These are phyloP conservation scores for Caligus rogercresseyi DNA, from an alignment of 1,140 invertebrate genomes.

Conservation along the genomic window DNA sequence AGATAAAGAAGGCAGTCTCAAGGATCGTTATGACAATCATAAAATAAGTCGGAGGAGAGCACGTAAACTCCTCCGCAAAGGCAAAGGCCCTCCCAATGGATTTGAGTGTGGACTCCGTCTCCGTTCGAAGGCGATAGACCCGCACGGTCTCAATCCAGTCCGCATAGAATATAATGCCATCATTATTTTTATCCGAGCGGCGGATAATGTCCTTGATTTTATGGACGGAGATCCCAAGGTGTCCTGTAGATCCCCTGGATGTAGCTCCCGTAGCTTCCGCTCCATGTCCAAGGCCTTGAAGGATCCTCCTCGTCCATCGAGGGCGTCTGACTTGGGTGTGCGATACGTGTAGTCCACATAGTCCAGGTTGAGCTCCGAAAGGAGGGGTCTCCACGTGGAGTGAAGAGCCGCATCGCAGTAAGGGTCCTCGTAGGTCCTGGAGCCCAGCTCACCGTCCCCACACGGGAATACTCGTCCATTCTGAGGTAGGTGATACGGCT, in stretches of 20 bases:
- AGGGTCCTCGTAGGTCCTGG: neutral
- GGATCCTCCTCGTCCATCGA: neutral
- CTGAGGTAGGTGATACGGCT: no score
- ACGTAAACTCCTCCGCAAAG: constrained; percentile 10
- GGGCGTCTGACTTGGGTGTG: neutral
- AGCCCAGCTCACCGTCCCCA: no score
- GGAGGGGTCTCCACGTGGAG: neutral
- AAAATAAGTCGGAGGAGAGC: constrained; percentile 3
- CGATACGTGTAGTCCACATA: neutral
- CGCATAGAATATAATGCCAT: neutral
- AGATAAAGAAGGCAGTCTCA: constrained; percentile 1
- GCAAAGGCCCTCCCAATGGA: constrained; percentile 10
- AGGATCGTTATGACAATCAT: constrained; percentile 10
- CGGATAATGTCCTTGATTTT: constrained; percentile 5
- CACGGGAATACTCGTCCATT: no score
- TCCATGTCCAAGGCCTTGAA: neutral
- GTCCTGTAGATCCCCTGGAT: neutral
- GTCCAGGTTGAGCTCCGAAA: neutral
- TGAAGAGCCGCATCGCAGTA: neutral
- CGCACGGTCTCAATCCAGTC: constrained; percentile 4
- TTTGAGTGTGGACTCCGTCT: neutral
- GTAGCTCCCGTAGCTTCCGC: neutral
- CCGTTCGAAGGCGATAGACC: neutral
- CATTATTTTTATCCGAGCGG: neutral
- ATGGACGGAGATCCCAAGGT: neutral